Evolutionary conservation across 2,113 vertebrate species (phyloP).

Genomic region (Rhinoderma darwinii): DNA sequence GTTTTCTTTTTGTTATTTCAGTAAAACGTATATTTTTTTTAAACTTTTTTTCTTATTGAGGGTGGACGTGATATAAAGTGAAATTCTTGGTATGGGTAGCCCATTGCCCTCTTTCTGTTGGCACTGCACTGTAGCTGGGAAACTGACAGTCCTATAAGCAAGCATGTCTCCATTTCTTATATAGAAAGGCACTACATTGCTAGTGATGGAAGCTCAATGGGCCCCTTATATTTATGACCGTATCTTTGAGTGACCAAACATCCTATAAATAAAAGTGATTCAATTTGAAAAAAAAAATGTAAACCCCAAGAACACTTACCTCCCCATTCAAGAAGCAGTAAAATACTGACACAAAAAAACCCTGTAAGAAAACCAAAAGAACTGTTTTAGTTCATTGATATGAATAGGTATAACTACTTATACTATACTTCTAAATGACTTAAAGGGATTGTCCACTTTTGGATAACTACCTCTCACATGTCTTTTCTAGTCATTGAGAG

Average conservation of each 20-base stretch:
- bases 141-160: no score
- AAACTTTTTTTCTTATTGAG: no score
- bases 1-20: no score
- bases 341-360: conserved; percentile 98
- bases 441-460: background rate
- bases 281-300: background rate
- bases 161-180: no score
- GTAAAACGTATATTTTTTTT: no score
- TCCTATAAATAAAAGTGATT: background rate
- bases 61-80: no score
- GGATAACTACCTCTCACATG: background rate
- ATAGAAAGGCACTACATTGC: no score
- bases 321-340: conserved; percentile 99
- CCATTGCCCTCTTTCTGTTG: no score
- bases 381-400: background rate
- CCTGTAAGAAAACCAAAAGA: conserved; percentile 76
- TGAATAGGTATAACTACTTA: background rate
- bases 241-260: background rate
- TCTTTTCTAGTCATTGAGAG: background rate
- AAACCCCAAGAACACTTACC: conserved; percentile 75
- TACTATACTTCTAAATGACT: background rate
- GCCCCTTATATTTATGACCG: background rate
- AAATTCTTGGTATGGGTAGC: no score
- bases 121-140: no score
- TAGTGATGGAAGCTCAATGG: background rate